phyloP scores from a whole-genome alignment of 2,113 vertebrate genomes.

The Petromus typicus region DNA sequence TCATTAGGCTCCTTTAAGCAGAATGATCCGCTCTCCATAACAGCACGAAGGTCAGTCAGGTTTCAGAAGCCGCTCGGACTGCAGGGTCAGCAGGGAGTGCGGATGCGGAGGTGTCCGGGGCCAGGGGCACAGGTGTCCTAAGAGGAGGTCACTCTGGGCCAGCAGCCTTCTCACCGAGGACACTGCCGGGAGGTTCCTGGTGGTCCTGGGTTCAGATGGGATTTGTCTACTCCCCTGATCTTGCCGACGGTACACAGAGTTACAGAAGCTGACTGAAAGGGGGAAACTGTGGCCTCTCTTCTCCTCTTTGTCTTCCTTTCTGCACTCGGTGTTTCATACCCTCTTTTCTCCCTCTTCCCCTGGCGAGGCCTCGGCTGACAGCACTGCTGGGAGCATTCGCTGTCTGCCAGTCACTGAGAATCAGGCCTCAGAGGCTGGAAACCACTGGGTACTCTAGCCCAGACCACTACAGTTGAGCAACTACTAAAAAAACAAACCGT shows the following conservation, averaged over 20 bases:
- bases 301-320: not conserved
- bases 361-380: not conserved
- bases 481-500: not conserved
- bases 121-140: too few species aligned
- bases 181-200: not conserved
- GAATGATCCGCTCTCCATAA: slow-evolving; percentile 21
- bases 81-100: too few species aligned
- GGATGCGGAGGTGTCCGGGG: too few species aligned
- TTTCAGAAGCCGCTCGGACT: too few species aligned
- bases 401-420: not conserved
- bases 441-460: not conserved
- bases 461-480: not conserved
- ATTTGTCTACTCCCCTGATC: not conserved
- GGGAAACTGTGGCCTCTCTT: not conserved
- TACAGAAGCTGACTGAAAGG: not conserved
- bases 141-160: too few species aligned
- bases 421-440: not conserved
- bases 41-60: not conserved
- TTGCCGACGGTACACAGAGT: not conserved
- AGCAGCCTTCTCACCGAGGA: not conserved
- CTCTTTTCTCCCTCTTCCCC: not conserved
- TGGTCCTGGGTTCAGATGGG: not conserved
- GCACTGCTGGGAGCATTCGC: not conserved
- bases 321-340: not conserved
- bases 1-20: not conserved